These are phyloP conservation scores for Conistra vaccinii DNA, from an alignment of 2,888 invertebrate genomes.

Conservation along the genomic window DNA sequence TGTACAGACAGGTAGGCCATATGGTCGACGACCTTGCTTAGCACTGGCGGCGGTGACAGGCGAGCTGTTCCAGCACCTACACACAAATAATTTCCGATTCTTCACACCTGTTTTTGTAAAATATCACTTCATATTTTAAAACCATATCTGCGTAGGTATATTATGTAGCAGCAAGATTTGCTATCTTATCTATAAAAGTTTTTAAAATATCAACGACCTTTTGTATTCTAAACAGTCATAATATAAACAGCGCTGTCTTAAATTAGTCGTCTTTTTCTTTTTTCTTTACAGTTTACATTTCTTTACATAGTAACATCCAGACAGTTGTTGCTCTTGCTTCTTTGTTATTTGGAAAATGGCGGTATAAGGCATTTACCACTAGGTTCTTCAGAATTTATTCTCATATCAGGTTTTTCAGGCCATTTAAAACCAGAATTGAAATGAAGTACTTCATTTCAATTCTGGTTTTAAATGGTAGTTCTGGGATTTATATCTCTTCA, in stretches of 20 bases:
- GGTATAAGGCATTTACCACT: background rate
- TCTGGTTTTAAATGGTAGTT: constrained; percentile 57
- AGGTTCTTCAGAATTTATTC: constrained; percentile 7
- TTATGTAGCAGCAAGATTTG: constrained; percentile 60
- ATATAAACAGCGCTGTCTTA: constrained; percentile 1
- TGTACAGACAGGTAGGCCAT: constrained; percentile 79
- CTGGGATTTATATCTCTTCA: constrained; percentile 40
- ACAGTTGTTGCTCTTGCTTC: background rate
- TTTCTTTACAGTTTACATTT: constrained; percentile 13
- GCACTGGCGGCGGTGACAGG: constrained; percentile 74
- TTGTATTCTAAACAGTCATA: constrained; percentile 50
- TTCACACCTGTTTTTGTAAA: constrained; percentile 66
- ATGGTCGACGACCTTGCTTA: constrained; percentile 86
- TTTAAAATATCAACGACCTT: constrained; percentile 72
- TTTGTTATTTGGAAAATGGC: constrained; percentile 1
- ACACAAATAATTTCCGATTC: constrained; percentile 76
- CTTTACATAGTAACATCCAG: background rate
- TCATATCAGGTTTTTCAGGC: constrained; percentile 12
- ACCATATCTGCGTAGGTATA: constrained; percentile 49
- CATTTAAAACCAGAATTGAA: no score
- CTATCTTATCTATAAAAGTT: constrained; percentile 69
- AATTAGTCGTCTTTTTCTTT: background rate
- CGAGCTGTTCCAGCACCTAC: constrained; percentile 81
- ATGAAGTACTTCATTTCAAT: constrained; percentile 27
- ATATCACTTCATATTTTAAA: constrained; percentile 49